These are phyloP conservation scores for Antheraea yamamai DNA, from an alignment of 2,888 invertebrate species.

Conservation along the genomic window DNA sequence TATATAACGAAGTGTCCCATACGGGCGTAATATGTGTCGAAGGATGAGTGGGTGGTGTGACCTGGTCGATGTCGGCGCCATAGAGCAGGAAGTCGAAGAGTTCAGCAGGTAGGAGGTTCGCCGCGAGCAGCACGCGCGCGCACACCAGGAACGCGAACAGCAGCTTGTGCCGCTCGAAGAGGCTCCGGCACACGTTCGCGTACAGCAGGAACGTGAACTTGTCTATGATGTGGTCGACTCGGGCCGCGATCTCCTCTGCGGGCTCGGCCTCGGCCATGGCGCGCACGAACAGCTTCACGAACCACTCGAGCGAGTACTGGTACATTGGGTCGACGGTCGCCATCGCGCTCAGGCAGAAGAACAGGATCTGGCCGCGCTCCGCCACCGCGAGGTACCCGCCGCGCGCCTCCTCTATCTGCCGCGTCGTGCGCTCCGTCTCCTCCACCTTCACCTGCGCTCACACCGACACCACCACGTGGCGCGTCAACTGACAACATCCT, in stretches of 20 bases:
- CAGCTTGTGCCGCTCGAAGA: slow-evolving; percentile 94
- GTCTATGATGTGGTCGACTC: slow-evolving; percentile 90
- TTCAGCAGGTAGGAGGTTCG: slow-evolving; percentile 78
- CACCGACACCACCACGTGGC: not conserved
- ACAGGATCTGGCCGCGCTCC: slow-evolving; percentile 91
- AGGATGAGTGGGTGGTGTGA: slow-evolving; percentile 36
- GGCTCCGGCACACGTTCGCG: slow-evolving; percentile 92
- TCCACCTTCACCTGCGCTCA: slow-evolving; percentile 86
- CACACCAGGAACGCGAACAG: slow-evolving; percentile 91
- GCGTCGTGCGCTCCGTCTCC: slow-evolving; percentile 90
- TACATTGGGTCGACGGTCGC: slow-evolving; percentile 97
- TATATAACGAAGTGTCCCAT: too few species aligned
- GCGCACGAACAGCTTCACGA: slow-evolving; percentile 88
- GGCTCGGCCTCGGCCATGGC: slow-evolving; percentile 87
- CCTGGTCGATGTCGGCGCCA: slow-evolving; percentile 84
- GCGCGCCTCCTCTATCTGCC: slow-evolving; percentile 91
- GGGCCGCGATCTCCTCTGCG: slow-evolving; percentile 86
- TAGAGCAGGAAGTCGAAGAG: slow-evolving; percentile 91
- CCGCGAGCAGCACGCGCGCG: slow-evolving; percentile 85
- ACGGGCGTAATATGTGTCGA: too few species aligned
- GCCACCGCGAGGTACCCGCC: slow-evolving; percentile 93
- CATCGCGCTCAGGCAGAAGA: slow-evolving; percentile 93
- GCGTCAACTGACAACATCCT: too few species aligned
- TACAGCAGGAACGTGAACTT: slow-evolving; percentile 92
- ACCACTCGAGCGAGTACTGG: slow-evolving; percentile 97